Evolutionary conservation across 2,113 vertebrate species (phyloP).

Genomic region (Megaleporinus macrocephalus): DNA sequence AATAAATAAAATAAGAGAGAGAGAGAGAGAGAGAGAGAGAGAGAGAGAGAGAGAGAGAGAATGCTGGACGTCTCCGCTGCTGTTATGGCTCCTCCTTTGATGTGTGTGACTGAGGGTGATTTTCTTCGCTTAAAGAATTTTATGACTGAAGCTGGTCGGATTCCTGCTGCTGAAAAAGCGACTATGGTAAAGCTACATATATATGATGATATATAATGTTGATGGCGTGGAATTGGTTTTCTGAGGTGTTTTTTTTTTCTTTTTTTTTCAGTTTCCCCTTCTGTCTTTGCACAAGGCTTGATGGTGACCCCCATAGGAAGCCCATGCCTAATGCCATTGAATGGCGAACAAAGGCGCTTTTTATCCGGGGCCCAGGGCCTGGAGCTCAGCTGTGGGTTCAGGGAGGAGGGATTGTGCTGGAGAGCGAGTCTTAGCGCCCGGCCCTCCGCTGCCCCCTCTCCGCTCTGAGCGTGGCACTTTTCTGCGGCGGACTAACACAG

Average conservation of each 20-base stretch:
- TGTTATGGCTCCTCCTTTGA: conserved; percentile 46
- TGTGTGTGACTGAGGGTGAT: conserved; percentile 31
- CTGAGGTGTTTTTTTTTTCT: conserved; percentile 67
- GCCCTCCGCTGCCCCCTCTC: conserved; percentile 45
- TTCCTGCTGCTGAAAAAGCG: conserved; percentile 19
- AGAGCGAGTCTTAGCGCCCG: conserved; percentile 41
- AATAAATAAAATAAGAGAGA: neutral
- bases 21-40: conserved; percentile 18
- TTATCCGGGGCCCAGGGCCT: conserved; percentile 83
- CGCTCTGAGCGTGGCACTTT: conserved; percentile 59
- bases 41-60: neutral
- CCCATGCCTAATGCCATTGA: conserved; percentile 95
- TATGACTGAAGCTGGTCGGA: conserved; percentile 33
- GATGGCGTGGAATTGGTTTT: conserved; percentile 55
- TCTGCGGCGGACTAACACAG: conserved; percentile 73
- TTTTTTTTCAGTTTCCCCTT: conserved; percentile 65
- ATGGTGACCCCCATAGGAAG: conserved; percentile 89
- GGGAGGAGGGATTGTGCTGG: conserved; percentile 77
- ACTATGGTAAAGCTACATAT: neutral
- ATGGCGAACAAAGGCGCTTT: conserved; percentile 87
- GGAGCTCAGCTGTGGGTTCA: conserved; percentile 85
- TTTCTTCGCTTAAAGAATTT: conserved; percentile 46
- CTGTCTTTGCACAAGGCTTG: conserved; percentile 76
- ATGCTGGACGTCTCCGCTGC: conserved; percentile 24
- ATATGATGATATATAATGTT: conserved; percentile 30